phyloP scores from a whole-genome alignment of 2,113 vertebrate genomes.

The Trichomycterus rosablanca region DNA sequence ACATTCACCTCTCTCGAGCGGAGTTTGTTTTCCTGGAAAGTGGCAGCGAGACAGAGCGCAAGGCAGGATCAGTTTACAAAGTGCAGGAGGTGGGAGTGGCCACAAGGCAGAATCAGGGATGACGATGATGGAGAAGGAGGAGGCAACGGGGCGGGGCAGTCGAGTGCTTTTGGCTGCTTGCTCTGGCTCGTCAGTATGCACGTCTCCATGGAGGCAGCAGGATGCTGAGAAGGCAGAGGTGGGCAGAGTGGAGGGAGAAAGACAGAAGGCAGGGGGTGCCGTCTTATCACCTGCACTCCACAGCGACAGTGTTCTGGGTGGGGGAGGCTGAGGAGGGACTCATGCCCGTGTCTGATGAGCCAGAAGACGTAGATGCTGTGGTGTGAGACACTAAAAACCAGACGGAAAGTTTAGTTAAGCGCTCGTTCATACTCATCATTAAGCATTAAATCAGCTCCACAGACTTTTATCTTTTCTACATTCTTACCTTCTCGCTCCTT shows the following conservation, averaged over 20 bases:
- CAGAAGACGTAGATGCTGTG: conserved; percentile 91
- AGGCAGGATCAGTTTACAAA: conserved; percentile 51
- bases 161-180: conserved; percentile 80
- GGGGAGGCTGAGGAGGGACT: conserved; percentile 93
- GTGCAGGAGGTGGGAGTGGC: conserved; percentile 59
- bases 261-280: too few species aligned
- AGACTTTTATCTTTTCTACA: neutral
- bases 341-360: conserved; percentile 93
- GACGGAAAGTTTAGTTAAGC: conserved; percentile 4
- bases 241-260: conserved; percentile 8
- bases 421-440: too few species aligned
- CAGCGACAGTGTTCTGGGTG: conserved; percentile 88
- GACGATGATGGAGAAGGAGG: conserved; percentile 61
- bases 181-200: conserved; percentile 63
- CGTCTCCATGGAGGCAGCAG: conserved; percentile 72
- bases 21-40: conserved; percentile 40
- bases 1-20: conserved; percentile 53
- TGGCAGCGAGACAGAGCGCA: conserved; percentile 31
- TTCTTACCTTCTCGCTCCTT: conserved; percentile 93
- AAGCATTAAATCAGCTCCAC: neutral
- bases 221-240: conserved; percentile 67
- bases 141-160: conserved; percentile 71
- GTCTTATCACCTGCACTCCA: conserved; percentile 97
- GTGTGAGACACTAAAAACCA: conserved; percentile 78
- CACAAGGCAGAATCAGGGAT: conserved; percentile 46